phyloP scores from a whole-genome alignment of 1,140 invertebrate species.

The Zaprionus tsacasi region DNA sequence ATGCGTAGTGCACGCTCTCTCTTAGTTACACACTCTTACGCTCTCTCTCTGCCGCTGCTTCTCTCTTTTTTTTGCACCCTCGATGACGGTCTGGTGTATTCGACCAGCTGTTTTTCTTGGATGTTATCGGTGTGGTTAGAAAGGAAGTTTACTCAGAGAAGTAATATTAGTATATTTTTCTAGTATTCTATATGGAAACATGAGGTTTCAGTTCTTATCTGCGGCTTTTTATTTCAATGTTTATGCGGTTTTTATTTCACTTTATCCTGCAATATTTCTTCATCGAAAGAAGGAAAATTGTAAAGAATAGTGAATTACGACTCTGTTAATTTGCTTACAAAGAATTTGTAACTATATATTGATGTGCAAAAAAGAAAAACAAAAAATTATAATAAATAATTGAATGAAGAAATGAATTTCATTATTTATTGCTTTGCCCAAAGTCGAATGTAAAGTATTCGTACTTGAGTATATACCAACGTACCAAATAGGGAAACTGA shows the following conservation, averaged over 20 bases:
- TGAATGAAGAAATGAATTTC: constrained; percentile 64
- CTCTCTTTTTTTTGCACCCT: constrained; percentile 1
- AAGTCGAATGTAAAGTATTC: constrained; percentile 67
- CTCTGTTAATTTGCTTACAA: constrained; percentile 22
- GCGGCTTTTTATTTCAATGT: not conserved
- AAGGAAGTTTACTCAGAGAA: not conserved
- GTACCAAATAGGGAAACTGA: constrained; percentile 59
- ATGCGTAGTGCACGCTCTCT: constrained; percentile 13
- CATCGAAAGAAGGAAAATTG: not conserved
- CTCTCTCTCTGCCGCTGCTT: constrained; percentile 20
- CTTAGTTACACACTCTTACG: not conserved
- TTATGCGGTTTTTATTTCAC: not conserved
- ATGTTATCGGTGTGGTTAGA: not conserved
- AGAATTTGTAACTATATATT: constrained; percentile 32
- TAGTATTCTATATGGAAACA: not conserved
- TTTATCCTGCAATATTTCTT: not conserved
- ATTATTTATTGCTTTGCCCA: constrained; percentile 69
- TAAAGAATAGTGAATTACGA: constrained; percentile 4
- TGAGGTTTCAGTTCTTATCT: not conserved
- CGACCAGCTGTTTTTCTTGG: constrained; percentile 40
- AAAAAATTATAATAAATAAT: constrained; percentile 47
- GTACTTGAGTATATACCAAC: constrained; percentile 33
- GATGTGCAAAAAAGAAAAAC: constrained; percentile 14
- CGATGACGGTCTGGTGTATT: not conserved
- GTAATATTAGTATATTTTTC: not conserved